A percentile compares a stretch with the other conserved stretches of the same genome.
Evolutionary conservation across 1,140 invertebrate genomes (phyloP).

Genomic region (Cepaea nemoralis): DNA sequence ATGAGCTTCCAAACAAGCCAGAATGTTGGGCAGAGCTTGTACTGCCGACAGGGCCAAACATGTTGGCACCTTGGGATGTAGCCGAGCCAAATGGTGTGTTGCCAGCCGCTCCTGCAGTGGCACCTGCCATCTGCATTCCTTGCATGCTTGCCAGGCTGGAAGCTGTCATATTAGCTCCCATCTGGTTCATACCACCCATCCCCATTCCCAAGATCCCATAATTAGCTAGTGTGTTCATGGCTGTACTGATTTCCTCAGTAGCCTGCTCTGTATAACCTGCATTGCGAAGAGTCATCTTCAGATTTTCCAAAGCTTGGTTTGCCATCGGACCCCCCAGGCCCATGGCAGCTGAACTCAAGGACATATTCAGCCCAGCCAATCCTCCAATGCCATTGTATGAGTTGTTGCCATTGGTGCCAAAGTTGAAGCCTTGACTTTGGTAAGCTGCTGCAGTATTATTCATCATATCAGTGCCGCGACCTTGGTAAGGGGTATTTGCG

Average conservation of each 20-base stretch:
- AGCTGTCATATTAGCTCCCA: slow-evolving; percentile 46
- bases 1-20: slow-evolving; percentile 68
- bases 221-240: slow-evolving; percentile 92
- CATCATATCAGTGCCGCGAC: slow-evolving; percentile 59
- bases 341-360: slow-evolving; percentile 82
- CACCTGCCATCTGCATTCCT: slow-evolving; percentile 54
- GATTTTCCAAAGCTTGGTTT: slow-evolving; percentile 74
- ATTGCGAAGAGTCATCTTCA: slow-evolving; percentile 83
- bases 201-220: slow-evolving; percentile 93
- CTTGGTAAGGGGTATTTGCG: slow-evolving; percentile 76
- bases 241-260: slow-evolving; percentile 88
- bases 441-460: slow-evolving; percentile 57
- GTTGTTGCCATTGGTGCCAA: slow-evolving; percentile 54
- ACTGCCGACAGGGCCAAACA: slow-evolving; percentile 69
- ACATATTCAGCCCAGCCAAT: slow-evolving; percentile 76
- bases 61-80: slow-evolving; percentile 56
- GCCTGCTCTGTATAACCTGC: slow-evolving; percentile 90
- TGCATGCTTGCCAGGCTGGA: slow-evolving; percentile 48
- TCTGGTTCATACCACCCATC: slow-evolving; percentile 79
- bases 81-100: slow-evolving; percentile 38
- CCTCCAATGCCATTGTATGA: slow-evolving; percentile 51
- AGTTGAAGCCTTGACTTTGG: slow-evolving; percentile 49
- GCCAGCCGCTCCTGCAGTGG: slow-evolving; percentile 41
- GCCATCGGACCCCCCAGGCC: slow-evolving; percentile 76
- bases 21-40: slow-evolving; percentile 64